Evolutionary conservation across 1,140 invertebrate genomes (phyloP).

Genomic region (Papilio machaon): DNA sequence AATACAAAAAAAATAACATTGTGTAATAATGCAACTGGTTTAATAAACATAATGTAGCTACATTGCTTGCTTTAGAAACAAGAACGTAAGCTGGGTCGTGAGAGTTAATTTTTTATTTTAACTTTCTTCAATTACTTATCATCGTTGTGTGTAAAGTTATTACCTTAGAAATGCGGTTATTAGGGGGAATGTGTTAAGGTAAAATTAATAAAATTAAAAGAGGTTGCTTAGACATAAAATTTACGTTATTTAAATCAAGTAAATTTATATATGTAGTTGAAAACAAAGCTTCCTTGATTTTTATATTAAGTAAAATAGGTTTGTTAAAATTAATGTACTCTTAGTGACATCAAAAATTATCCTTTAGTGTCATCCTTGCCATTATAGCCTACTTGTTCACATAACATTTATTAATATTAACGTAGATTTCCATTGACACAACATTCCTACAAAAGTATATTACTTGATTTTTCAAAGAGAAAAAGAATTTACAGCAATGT

Average conservation of each 20-base stretch:
- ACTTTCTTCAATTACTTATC: constrained; percentile 2
- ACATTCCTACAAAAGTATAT: too few relatives aligned
- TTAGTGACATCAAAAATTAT: too few relatives aligned
- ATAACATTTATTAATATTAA: not conserved
- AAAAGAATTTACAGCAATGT: too few relatives aligned
- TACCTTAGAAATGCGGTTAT: not conserved
- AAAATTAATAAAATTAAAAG: not conserved
- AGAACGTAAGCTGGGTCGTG: not conserved
- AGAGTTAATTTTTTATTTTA: not conserved
- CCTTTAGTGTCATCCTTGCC: too few relatives aligned
- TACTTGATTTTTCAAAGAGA: too few relatives aligned
- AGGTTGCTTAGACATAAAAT: not conserved
- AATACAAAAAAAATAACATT: not conserved
- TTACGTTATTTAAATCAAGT: not conserved
- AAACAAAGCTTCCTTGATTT: too few relatives aligned
- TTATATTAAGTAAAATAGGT: not conserved
- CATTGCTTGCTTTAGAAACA: not conserved
- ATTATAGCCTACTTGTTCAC: too few relatives aligned
- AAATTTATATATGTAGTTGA: too few relatives aligned
- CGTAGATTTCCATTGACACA: too few relatives aligned
- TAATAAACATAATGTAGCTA: not conserved
- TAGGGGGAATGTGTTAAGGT: not conserved
- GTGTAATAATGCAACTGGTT: not conserved
- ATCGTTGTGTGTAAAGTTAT: not conserved
- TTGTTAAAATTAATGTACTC: too few relatives aligned